Evolutionary conservation across 2,797 vertebrate species (phyloP).

Genomic region (Glyptemys insculpta): DNA sequence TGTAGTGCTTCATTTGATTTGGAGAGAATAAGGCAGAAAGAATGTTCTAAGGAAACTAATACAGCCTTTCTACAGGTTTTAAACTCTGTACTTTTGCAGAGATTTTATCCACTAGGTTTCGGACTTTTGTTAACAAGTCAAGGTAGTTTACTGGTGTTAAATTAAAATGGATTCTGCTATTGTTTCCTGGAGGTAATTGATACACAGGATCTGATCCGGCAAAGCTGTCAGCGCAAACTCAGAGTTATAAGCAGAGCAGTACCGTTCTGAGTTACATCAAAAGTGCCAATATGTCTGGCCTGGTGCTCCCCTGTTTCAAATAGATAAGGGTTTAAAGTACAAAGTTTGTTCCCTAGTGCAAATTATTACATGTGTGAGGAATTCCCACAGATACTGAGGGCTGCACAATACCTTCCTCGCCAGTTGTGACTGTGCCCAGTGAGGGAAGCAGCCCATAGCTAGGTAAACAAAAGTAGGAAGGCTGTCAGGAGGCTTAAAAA

Average conservation of each 20-base stretch:
- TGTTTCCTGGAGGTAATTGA: background rate
- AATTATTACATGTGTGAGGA: background rate
- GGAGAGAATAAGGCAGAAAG: slow-evolving; percentile 4
- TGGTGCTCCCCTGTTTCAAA: background rate
- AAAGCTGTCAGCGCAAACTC: background rate
- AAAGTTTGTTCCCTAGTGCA: fast-evolving
- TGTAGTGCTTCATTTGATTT: slow-evolving; percentile 47
- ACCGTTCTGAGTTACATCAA: background rate
- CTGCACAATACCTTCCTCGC: background rate
- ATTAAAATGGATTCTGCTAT: background rate
- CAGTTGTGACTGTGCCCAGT: background rate
- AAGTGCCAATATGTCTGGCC: background rate
- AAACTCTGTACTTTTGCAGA: slow-evolving; percentile 46
- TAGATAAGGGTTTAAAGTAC: background rate
- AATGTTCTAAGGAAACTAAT: slow-evolving; percentile 18
- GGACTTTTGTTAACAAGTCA: background rate
- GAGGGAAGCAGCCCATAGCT: background rate
- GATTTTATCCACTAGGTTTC: slow-evolving; percentile 10
- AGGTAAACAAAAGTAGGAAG: background rate
- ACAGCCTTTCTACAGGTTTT: background rate
- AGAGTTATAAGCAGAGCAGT: no score
- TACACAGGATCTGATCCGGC: background rate
- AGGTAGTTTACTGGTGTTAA: background rate
- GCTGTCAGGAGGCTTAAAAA: background rate
- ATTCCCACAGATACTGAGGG: fast-evolving